Base-by-base conservation (phyloP, 2,888 invertebrate species). In the Poecilus cupreus region DNA sequence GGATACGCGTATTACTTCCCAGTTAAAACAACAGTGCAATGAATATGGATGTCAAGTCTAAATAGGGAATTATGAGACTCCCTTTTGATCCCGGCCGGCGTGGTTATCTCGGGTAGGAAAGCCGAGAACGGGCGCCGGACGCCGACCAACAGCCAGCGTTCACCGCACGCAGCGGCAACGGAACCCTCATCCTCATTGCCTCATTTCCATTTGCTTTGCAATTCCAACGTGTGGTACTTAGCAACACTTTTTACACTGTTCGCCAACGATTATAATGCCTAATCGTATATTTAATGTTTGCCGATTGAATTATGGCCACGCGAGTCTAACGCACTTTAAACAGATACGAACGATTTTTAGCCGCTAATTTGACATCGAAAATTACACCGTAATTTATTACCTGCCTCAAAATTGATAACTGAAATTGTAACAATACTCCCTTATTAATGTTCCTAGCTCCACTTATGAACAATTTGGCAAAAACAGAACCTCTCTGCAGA, bases 121-220 rank as follows among this genome's bases (percentile, higher is more conserved):
- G 8, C 32, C 32, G 32, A 32, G 32, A 32, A 32, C 32, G 32
- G 8, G 32, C 32, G 4, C 51, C 51, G 51, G 51, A 51, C 49
- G 22, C 70, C 37, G 39, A 49, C 20, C 76, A 37, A 37, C 37
- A 32, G 70, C 46, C 72, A 43, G 11, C 11, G 49, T n/a, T 49
- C 16, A 32, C 64, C 64, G 32, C 64, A 64, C 64, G 64, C 64
- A 64, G 13, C 26, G 32, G 32, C 32, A 32, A 32, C 18, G 8
- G 18, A 51, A 51, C 37, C 18, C 49, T 54, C 22, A 49, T n/a
- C n/a, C 43, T 22, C 26, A 22, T 22, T 37, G 20, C 37, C 54
- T 70, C 72, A 80, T 80, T 70, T 80, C 37, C 80, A 80, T 80
- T 78, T 54, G 54, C 26, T 80, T 80, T 80, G 72, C 80, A 80